Evolutionary conservation across 2,888 invertebrate species (phyloP), one percentile per base, ranked within the genome.

Genomic region (Brachyptera risi): DNA sequence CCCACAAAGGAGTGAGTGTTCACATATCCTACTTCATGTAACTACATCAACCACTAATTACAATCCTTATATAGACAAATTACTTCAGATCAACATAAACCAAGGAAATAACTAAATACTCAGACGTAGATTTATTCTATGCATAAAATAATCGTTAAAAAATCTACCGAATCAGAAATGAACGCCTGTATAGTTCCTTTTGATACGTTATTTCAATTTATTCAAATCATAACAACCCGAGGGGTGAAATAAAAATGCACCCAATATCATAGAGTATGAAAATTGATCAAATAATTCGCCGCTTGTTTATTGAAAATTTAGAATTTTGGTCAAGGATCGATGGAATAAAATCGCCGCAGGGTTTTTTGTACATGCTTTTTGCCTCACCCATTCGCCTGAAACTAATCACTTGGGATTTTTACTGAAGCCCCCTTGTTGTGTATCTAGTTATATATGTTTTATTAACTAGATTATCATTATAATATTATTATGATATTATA

Each of bases 401-500:
- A n/a, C n/a, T n/a, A n/a, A n/a, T n/a, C n/a, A n/a, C n/a, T n/a
- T n/a, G n/a, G n/a, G n/a, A n/a, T n/a, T n/a, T n/a, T n/a, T n/a
- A n/a, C n/a, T n/a, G n/a, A n/a, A n/a, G n/a, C n/a, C n/a, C n/a
- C n/a, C n/a, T n/a, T n/a, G n/a, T n/a, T n/a, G n/a, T n/a, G n/a
- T n/a, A n/a, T n/a, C n/a, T n/a, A n/a, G n/a, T 31, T 31, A 5
- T 31, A 19, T 21, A 19, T 11, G 44, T 44, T 44, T 24, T 31
- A 58, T 42, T 58, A 58, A 44, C 24, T 38, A 44, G 44, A 27
- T 38, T 19, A 44, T 42, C 24, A 24, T 58, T 24, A 26, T 44
- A 44, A 44, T 58, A 42, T 40, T 42, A 40, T 26, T 26, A 42
- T 21, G 44, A 19, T 44, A 17, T 59, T 59, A 59, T n/a, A n/a